Evolutionary conservation across 1,140 invertebrate genomes (phyloP), one percentile per base, ranked within the genome.

Genomic region (Odontomachus brunneus): DNA sequence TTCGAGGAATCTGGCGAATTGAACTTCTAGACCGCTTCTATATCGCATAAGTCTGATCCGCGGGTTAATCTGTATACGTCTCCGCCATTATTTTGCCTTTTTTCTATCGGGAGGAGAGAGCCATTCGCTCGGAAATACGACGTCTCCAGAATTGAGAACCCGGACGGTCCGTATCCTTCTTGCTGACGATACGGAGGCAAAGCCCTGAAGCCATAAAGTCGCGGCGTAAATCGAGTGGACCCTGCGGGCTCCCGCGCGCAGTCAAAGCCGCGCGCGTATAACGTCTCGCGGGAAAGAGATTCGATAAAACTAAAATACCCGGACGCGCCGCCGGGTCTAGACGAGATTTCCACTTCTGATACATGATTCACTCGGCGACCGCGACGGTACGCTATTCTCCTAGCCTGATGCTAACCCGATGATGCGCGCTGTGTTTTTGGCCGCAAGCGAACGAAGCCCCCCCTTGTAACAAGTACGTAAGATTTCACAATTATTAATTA

Each of bases 211-310:
- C 71, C 81, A 85, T 85, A 85, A 85, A 85, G 71, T 62, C 49
- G 33, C 63, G 84, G 49, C 78, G 82, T 85, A 84, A 85, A 85
- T 85, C 81, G 84, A 83, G 71, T 82, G 81, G 67, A 83, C 84
- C 69, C 84, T 76, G 69, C 67, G 57, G 69, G 81, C 69, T 82
- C 2, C 29, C 67, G n/a, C 38, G 38, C 67, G 17, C 59, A 74
- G 76, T 60, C 69, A 62, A 24, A 55, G 75, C 33, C n/a, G n/a
- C 38, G 53, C 65, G 38, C 22, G 71, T 62, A 72, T 74, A 51
- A 82, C 62, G 78, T 74, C 71, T 38, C 55, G 44, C 78, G 78
- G 55, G 78, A 53, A 74, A 59, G 69, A 44, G 78, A 82, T 74
- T 60, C 69, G 78, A 82, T 82, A 82, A 82, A 82, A 72, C 69